Evolutionary conservation across 2,797 vertebrate genomes (phyloP), one percentile per base, ranked within the genome.

Genomic region (Rhabdomys pumilio): DNA sequence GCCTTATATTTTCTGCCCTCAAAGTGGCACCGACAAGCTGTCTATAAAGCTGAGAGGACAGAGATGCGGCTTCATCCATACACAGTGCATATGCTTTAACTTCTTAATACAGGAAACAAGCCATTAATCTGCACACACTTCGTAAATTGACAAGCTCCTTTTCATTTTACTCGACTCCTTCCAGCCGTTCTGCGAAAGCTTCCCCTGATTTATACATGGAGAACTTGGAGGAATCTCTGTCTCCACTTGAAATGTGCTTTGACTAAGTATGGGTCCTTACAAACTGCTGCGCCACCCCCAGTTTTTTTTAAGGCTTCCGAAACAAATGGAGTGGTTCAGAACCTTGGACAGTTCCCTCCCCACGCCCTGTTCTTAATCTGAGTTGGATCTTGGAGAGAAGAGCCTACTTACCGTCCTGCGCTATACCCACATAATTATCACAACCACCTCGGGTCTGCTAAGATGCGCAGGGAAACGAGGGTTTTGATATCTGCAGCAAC

Each of bases 341-440:
- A 98, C 97, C 97, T 26, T 41, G 97, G 97, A 98, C 95, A 97
- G 97, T 55, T 93, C 96, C 94, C 7, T 1, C 1, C 10, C 7
- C 1, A 20, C 55, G 17, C 44, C 82, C 50, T 41, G 61, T 57
- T 67, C 83, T 38, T 44, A 59, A 59, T 69, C 77, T 26, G 44
- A 26, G 67, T 53, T 2, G 67, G 38, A 47, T 26, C 73, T 13
- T 9, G 4, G 2, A 72, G 14, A 81, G 11, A 34, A 72, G 41
- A 59, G 38, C 29, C 34, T 1, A 38, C 17, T 61, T 72, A 38
- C 67, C 17, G n/a, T 53, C 57, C 41, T 19, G 53, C 14, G 47
- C 34, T 31, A 17, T 53, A 53, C 14, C 22, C 63, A 79, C 55
- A 10, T 6, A 20, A 2, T 57, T 41, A 34, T 4, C 41, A 20